Evolutionary conservation across 1,140 invertebrate genomes (phyloP).

Genomic region (Lanistes nyassanus): DNA sequence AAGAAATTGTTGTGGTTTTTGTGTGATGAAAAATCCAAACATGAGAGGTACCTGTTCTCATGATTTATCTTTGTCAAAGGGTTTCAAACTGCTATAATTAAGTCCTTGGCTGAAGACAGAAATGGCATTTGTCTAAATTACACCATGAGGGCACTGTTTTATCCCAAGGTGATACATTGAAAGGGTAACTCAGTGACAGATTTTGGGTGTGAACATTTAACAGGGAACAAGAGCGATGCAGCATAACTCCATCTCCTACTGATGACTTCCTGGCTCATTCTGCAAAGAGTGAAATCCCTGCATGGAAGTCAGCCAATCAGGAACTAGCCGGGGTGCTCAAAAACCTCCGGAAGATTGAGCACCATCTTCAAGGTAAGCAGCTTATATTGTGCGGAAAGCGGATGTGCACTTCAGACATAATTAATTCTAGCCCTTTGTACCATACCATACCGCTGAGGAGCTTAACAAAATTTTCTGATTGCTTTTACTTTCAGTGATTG

Average conservation of each 20-base stretch:
- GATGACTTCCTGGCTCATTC: constrained; percentile 57
- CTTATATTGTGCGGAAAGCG: not conserved
- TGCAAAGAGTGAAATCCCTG: constrained; percentile 60
- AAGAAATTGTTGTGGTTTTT: too few relatives aligned
- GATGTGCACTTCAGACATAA: not conserved
- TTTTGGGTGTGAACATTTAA: not conserved
- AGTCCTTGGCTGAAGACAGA: not conserved
- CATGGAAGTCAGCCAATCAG: constrained; percentile 63
- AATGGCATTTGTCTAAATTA: not conserved
- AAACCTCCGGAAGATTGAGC: constrained; percentile 73
- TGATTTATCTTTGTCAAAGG: too few relatives aligned
- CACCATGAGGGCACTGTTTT: too few relatives aligned
- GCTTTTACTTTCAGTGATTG: constrained; percentile 62
- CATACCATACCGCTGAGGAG: not conserved
- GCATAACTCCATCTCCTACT: constrained; percentile 52
- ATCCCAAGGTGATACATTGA: too few relatives aligned
- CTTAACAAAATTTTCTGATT: constrained; percentile 21
- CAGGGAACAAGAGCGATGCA: constrained; percentile 59
- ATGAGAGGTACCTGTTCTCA: too few relatives aligned
- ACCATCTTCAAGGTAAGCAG: constrained; percentile 70
- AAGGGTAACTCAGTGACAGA: too few relatives aligned
- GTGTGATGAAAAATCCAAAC: too few relatives aligned
- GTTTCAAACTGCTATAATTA: too few relatives aligned
- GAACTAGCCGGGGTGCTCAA: constrained; percentile 73
- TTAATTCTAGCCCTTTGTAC: not conserved